Percentiles rank a stretch among this genome's conserved stretches.
phyloP scores from a whole-genome alignment of 2,113 vertebrate genomes.

The Thermophis baileyi region DNA sequence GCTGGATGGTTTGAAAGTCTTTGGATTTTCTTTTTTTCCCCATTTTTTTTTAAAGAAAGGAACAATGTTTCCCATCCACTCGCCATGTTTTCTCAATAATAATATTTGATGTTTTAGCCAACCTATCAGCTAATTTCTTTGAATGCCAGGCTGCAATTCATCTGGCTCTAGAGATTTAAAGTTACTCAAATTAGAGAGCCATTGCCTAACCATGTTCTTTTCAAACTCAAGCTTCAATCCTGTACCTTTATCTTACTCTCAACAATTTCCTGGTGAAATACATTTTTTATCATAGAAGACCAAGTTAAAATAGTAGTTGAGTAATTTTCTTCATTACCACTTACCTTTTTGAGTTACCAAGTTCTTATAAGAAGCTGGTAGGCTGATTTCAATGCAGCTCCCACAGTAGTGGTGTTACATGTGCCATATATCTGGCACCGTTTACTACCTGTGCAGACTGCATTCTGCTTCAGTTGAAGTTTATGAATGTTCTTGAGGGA shows the following conservation, averaged over 20 bases:
- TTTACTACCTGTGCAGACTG: no score
- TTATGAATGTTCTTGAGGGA: no score
- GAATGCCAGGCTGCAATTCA: not conserved
- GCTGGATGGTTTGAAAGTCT: not conserved
- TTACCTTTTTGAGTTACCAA: not conserved
- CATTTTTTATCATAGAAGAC: not conserved
- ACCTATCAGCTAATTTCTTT: not conserved
- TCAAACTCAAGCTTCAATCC: not conserved
- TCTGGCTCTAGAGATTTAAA: not conserved
- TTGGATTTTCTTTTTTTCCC: not conserved
- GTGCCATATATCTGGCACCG: not conserved
- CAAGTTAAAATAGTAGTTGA: not conserved
- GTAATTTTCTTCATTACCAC: not conserved
- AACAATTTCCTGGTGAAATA: not conserved
- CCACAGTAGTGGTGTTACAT: not conserved
- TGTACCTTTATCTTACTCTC: not conserved
- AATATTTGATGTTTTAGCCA: not conserved
- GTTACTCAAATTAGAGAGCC: not conserved
- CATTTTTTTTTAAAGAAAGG: not conserved
- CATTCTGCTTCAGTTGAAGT: no score
- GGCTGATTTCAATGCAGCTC: not conserved
- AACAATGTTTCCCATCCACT: not conserved
- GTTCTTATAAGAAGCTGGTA: not conserved
- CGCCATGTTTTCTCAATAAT: not conserved
- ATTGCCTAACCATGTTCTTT: not conserved